Evolutionary conservation across 2,888 invertebrate genomes (phyloP), one percentile per base, ranked within the genome.

Genomic region (Coenonympha arcania): DNA sequence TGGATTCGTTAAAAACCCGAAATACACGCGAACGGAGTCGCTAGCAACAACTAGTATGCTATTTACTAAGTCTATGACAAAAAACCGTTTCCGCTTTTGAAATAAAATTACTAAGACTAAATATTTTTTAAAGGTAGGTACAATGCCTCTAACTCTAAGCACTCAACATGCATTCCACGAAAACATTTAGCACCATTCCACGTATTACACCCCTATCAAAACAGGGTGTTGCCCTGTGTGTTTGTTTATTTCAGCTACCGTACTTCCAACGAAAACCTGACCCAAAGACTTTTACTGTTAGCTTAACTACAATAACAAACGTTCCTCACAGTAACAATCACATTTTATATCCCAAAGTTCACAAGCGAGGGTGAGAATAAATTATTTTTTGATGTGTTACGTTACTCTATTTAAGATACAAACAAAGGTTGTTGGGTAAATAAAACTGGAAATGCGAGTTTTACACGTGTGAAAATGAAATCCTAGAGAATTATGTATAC

Each of bases 321-420:
- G 60, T 62, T 67, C 71, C 70, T 68, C 69, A 69, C 65, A 65
- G 62, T 63, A 58, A 43, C 62, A 59, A 41, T 45, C 33, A 46
- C 43, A 24, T 43, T 52, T 53, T 49, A 53, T 47, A 50, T 44
- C 18, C 40, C 15, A 49, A 47, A 50, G 41, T 50, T 41, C 41
- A 41, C 43, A 37, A 26, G 31, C 16, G 19, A 66, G 67, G 67
- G 65, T 64, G 58, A 68, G 67, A 69, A 64, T 65, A 77, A 79
- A 79, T 73, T 75, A 68, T 68, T 70, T 69, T 70, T 63, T 65
- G 68, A 69, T 13, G 4, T 37, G 8, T 37, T 22, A n/a, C 4
- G 37, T 39, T 24, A 22, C 9, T 39, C 13, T 39, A 39, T 24
- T 39, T 18, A 9, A 1, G 37, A 11, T 13, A 9, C 4, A 11